Percentiles rank a stretch among this genome's conserved stretches.
These are phyloP conservation scores for Pseudanteris insignis DNA, from an alignment of 2,888 invertebrate genomes.

Conservation along the genomic window DNA sequence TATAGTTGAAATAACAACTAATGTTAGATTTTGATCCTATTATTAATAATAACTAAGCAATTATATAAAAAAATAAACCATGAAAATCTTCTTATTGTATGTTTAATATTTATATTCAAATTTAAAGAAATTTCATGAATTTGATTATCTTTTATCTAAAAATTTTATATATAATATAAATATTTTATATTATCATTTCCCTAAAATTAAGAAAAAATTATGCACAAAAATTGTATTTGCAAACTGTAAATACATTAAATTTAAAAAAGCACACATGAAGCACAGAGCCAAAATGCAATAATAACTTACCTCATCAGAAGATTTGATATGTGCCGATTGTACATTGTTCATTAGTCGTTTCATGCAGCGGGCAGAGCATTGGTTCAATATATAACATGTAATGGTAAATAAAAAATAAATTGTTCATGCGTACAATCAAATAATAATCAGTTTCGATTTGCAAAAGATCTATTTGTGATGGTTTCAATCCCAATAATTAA, in stretches of 20 bases:
- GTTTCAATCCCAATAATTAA: constrained; percentile 21
- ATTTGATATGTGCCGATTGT: constrained; percentile 38
- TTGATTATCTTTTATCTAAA: no score
- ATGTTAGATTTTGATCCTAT: no score
- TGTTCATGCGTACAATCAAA: constrained; percentile 55
- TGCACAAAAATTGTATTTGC: no score
- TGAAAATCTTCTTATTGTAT: no score
- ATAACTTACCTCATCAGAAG: constrained; percentile 7
- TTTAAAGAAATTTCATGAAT: no score
- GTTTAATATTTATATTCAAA: no score
- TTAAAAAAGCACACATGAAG: constrained; percentile 2
- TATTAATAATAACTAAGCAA: no score
- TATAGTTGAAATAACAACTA: no score
- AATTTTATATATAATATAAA: no score
- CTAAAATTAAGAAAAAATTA: no score
- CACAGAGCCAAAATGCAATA: constrained; percentile 34
- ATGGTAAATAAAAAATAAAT: constrained; percentile 52
- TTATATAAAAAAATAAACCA: no score
- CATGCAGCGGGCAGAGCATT: constrained; percentile 63
- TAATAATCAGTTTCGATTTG: constrained; percentile 41
- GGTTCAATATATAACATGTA: constrained; percentile 57
- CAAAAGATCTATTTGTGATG: constrained; percentile 9
- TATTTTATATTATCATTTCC: no score
- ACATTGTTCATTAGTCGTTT: constrained; percentile 59
- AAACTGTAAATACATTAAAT: neutral